These are phyloP conservation scores for Siderastrea siderea DNA, from an alignment of 92 coral and sea anemone species.

Conservation along the genomic window DNA sequence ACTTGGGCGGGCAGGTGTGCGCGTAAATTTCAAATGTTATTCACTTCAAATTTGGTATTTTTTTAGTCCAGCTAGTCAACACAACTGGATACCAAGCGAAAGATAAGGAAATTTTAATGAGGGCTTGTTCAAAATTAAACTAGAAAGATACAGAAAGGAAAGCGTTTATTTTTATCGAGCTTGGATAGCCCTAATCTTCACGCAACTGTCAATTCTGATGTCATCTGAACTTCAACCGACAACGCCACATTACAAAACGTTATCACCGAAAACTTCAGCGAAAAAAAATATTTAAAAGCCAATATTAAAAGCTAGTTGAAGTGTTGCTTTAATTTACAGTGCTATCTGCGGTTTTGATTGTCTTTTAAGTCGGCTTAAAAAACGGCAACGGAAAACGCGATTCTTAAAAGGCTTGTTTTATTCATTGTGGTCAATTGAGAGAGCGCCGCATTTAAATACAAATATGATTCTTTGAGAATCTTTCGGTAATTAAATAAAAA, in stretches of 20 bases:
- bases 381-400: background rate
- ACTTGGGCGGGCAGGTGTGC: constrained; percentile 16
- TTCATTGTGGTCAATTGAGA: constrained; percentile 16
- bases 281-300: constrained; percentile 11
- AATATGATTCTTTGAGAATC: constrained; percentile 47
- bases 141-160: constrained; percentile 74
- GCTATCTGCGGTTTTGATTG: background rate
- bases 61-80: constrained; percentile 67
- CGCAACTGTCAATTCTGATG: constrained; percentile 81
- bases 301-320: constrained; percentile 6
- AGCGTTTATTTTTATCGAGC: constrained; percentile 73
- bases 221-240: constrained; percentile 29
- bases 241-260: constrained; percentile 28
- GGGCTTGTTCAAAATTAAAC: constrained; percentile 82
- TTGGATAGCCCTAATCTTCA: constrained; percentile 61
- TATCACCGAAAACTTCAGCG: constrained; percentile 23
- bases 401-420: constrained; percentile 26
- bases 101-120: constrained; percentile 84
- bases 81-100: constrained; percentile 71
- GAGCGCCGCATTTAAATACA: constrained; percentile 41
- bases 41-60: constrained; percentile 55
- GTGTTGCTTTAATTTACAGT: constrained; percentile 9
- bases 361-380: constrained; percentile 7
- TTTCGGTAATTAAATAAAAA: constrained; percentile 63
- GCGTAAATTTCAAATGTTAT: constrained; percentile 26